A percentile compares a stretch with the other conserved stretches of the same genome.
phyloP scores from a whole-genome alignment of 1,140 invertebrate species.

The Nebria ingens region DNA sequence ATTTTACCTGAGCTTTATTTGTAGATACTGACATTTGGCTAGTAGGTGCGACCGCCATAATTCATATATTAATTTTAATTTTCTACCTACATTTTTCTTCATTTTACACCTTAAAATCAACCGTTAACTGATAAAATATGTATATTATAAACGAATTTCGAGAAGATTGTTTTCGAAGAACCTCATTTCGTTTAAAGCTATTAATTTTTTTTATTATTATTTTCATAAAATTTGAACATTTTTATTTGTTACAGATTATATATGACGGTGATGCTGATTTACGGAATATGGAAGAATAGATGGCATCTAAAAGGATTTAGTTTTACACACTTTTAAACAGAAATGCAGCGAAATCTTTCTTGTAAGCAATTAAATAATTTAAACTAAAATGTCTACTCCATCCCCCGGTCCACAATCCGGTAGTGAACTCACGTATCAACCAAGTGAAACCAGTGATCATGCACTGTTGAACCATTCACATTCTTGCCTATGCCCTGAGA shows the following conservation, averaged over 20 bases:
- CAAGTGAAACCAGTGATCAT: conserved; percentile 29
- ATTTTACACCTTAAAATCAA: too few species aligned
- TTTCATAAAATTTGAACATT: background rate
- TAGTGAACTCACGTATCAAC: conserved; percentile 26
- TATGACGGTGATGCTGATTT: background rate
- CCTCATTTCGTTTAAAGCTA: too few species aligned
- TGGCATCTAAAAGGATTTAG: background rate
- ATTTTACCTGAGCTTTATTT: too few species aligned
- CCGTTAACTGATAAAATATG: too few species aligned
- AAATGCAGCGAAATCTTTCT: background rate
- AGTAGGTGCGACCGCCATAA: too few species aligned
- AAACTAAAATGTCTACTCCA: conserved; percentile 24
- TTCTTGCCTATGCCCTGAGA: conserved; percentile 24
- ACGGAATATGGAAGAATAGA: background rate
- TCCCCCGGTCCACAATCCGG: conserved; percentile 25
- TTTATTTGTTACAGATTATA: background rate
- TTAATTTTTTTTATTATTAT: too few species aligned
- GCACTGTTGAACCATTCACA: conserved; percentile 22
- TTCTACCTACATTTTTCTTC: too few species aligned
- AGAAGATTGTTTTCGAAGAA: too few species aligned
- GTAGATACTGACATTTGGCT: too few species aligned
- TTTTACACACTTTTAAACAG: background rate
- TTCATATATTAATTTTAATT: too few species aligned
- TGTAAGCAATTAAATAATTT: background rate
- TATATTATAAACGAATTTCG: too few species aligned